Evolutionary conservation across 2,888 invertebrate species (phyloP), one percentile per base, ranked within the genome.

Genomic region (Brachynemurus nebulosus): DNA sequence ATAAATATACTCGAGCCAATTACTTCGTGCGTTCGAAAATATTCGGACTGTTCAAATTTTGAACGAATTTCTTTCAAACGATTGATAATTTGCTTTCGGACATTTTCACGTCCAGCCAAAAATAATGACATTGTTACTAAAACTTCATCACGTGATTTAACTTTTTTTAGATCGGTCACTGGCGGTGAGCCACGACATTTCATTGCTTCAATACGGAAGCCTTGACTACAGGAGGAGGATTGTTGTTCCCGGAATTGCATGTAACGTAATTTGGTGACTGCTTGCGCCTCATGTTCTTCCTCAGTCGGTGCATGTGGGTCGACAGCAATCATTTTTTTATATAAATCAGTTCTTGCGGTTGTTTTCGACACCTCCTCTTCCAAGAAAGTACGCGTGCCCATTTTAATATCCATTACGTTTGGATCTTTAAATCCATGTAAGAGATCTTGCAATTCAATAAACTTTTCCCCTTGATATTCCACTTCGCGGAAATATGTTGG

Each of bases 391-490:
- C 95, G 76, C 2, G 86, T 86, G 35, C 97, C 97, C 78, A 97
- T 86, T 70, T 97, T 97, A 48, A 97, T 84, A 64, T 97, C 97
- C 81, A 97, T 95, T 1, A 97, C 91, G 58, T 85, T 83, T 0
- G 93, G 93, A 65, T 95, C 86, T 57, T 71, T 72, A 66, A 95
- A 96, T 45, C 88, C 86, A 55, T 88, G 83, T 18, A 95, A 68
- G 16, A 97, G 71, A 64, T 97, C 93, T 67, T 96, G 92, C 49
- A 97, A 77, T 65, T 96, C 95, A 57, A 97, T 92, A 66, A 92
- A 97, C 51, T 76, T 74, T 57, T 86, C 83, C 27, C 80, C 80
- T 46, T 74, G 74, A 61, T 84, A 82, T 52, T 83, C 80, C 36
- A 83, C 80, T 59, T 90, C 82, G 38, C 90, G 74, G 63, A 84